Evolutionary conservation across 1,140 invertebrate genomes (phyloP).

Genomic region (Heterodera carotae): DNA sequence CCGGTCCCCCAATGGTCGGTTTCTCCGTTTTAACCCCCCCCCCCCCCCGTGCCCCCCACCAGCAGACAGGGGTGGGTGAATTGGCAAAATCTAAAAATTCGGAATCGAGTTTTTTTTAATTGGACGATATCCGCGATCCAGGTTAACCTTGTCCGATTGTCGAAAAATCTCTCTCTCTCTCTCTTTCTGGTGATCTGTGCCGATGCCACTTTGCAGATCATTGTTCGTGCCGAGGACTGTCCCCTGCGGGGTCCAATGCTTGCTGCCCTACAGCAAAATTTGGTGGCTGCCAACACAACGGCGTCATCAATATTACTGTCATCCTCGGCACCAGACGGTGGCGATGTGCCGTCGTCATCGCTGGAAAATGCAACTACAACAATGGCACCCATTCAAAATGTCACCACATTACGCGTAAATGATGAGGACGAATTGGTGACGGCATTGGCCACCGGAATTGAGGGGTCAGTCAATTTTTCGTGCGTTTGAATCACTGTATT

Average conservation of each 20-base stretch:
- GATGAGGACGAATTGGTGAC: neutral
- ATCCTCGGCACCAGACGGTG: too few species aligned
- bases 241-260: constrained; percentile 8
- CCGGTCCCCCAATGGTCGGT: constrained; percentile 14
- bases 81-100: too few species aligned
- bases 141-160: too few species aligned
- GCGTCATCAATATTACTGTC: too few species aligned
- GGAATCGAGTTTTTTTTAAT: too few species aligned
- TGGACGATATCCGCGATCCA: too few species aligned
- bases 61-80: too few species aligned
- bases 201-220: neutral
- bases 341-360: neutral
- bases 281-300: constrained; percentile 9
- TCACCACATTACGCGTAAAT: neutral
- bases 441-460: neutral
- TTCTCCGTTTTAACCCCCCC: neutral
- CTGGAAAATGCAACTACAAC: neutral
- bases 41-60: too few species aligned
- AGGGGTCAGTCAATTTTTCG: neutral
- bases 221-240: constrained; percentile 10
- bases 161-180: neutral
- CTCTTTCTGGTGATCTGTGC: too few species aligned
- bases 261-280: neutral
- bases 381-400: neutral
- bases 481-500: neutral